Percentiles rank a stretch among this genome's conserved stretches.
Conservation (phyloP, 2,797 vertebrate genomes). For the Acanthornis magna region DNA sequence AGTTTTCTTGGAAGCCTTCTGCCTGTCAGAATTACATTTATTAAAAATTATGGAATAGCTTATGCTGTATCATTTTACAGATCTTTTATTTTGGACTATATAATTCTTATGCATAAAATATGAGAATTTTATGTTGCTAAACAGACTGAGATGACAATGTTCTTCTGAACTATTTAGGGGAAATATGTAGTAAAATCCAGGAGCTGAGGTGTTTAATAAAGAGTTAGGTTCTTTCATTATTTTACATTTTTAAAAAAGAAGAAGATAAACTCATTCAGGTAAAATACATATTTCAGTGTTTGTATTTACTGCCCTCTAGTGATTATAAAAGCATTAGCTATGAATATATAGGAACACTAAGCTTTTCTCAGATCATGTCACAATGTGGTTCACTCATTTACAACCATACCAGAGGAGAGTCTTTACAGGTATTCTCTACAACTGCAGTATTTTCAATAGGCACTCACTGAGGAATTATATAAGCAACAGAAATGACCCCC, state of each 20-base stretch:
- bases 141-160: fast-evolving
- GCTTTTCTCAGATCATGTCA: neutral
- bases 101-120: neutral
- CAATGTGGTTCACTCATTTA: neutral
- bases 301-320: constrained; percentile 76
- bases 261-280: no score
- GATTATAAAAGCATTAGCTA: neutral
- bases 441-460: neutral
- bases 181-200: neutral
- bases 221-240: neutral
- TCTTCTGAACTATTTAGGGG: neutral
- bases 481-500: neutral
- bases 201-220: neutral
- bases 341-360: neutral
- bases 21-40: neutral
- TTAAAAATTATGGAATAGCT: neutral
- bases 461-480: neutral
- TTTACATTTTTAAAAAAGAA: neutral
- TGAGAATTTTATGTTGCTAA: neutral
- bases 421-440: neutral
- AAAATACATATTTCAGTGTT: neutral
- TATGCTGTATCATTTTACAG: neutral
- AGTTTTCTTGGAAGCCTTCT: neutral
- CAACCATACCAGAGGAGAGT: neutral
- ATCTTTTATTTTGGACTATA: neutral